A percentile compares a stretch with the other conserved stretches of the same genome.
Evolutionary conservation across 2,888 invertebrate species (phyloP).

Genomic region (Erebia ligea): DNA sequence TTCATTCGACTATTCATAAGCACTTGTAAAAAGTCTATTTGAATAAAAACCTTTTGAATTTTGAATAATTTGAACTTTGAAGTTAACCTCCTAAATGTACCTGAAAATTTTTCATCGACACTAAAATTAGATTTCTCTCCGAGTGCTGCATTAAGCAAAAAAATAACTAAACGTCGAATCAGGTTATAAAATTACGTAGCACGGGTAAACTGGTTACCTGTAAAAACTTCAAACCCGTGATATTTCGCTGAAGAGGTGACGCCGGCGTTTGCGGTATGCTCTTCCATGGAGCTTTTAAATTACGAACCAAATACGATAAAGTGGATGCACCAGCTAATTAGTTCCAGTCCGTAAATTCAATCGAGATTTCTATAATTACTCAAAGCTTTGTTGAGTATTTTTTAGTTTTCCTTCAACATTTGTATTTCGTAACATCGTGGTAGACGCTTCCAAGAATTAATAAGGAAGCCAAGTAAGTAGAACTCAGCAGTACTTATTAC

Average conservation of each 20-base stretch:
- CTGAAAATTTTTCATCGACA: slow-evolving; percentile 4
- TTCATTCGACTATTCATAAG: too few species aligned
- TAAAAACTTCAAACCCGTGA: slow-evolving; percentile 30
- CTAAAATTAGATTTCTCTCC: slow-evolving; percentile 17
- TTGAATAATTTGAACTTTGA: too few species aligned
- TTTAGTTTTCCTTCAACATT: neutral
- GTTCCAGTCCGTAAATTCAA: slow-evolving; percentile 5
- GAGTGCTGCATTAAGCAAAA: neutral
- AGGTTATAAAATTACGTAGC: slow-evolving; percentile 23
- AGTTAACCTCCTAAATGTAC: neutral
- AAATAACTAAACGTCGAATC: slow-evolving; percentile 13
- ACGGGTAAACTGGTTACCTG: slow-evolving; percentile 34
- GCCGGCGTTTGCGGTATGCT: slow-evolving; percentile 34
- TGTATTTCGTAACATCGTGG: too few species aligned
- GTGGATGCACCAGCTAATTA: slow-evolving; percentile 49
- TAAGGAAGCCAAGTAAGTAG: too few species aligned
- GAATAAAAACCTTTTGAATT: too few species aligned
- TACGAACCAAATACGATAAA: slow-evolving; percentile 49
- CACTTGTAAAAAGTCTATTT: too few species aligned
- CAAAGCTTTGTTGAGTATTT: neutral
- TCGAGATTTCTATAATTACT: neutral
- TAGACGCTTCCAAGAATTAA: too few species aligned
- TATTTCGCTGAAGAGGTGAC: slow-evolving; percentile 32
- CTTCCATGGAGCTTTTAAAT: slow-evolving; percentile 41
- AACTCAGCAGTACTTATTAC: too few species aligned